Base-by-base conservation (phyloP, 1,140 invertebrate genomes). In the Hyles vespertilio region DNA sequence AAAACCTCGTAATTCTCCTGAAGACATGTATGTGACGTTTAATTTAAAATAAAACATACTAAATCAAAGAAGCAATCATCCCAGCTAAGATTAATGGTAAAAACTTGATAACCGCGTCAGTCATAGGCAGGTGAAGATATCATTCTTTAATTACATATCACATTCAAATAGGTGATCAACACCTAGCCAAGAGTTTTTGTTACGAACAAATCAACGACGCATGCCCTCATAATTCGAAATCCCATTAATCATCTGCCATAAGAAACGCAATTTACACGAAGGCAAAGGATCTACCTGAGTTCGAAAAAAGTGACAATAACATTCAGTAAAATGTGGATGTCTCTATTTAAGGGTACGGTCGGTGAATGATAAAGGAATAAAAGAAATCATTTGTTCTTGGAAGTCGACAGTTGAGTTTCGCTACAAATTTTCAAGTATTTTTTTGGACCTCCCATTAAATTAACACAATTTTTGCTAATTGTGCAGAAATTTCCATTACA, bases 301-400 rank as follows among this genome's bases (percentile, higher is more conserved):
- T 11, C 44, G 40, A 57, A 77, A 84, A 81, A 84, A 86, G 68
- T 77, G 71, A 82, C 77, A 84, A 79, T 80, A 79, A 75, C 65
- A 64, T 61, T 61, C 70, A 77, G 69, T 77, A 74, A 78, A 77
- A 70, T 76, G 72, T 68, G 69, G 74, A 84, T 77, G 74, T 82
- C 79, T 87, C 76, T 78, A 87, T 87, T 83, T 84, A 83, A 79
- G 71, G 65, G 64, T 65, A 69, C 60, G 69, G 22, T 22, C 22
- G 68, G 58, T 58, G 57, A 55, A 43, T 67, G 63, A 55, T 60
- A 68, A 59, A 70, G 56, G 70, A 67, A 72, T 61, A 7, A 59
- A 45, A 48, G 58, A 58, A 78, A 65, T 74, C 70, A 79, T 79
- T 79, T 81, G 77, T 84, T 80, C 75, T 71, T 71, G 65, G 71